Evolutionary conservation across 2,888 invertebrate species (phyloP).

Genomic region (Gnatocerus cornutus): DNA sequence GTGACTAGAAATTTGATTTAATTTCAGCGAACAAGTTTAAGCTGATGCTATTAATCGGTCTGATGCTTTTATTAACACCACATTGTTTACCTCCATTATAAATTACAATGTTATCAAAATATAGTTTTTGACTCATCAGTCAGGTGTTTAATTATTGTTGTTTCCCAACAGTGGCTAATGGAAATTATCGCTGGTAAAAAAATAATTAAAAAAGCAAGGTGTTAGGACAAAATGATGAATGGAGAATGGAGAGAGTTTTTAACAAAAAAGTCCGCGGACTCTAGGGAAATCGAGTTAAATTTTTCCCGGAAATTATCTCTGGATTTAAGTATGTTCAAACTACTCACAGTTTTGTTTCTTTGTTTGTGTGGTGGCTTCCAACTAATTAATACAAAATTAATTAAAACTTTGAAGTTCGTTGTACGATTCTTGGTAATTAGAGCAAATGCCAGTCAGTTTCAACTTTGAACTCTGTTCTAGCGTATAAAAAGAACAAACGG

Average conservation of each 20-base stretch:
- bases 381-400: conserved; percentile 1
- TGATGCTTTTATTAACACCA: conserved; percentile 12
- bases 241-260: conserved; percentile 23
- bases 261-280: conserved; percentile 16
- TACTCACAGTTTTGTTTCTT: not conserved
- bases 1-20: conserved; percentile 19
- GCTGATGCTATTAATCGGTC: conserved; percentile 26
- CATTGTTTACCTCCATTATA: conserved; percentile 1
- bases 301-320: conserved; percentile 8
- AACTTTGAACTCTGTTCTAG: too few species aligned
- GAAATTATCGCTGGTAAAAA: conserved; percentile 1
- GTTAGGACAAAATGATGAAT: conserved; percentile 36
- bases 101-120: conserved; percentile 9
- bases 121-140: not conserved
- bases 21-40: conserved; percentile 30
- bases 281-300: conserved; percentile 41
- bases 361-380: not conserved
- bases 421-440: too few species aligned
- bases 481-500: too few species aligned
- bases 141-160: not conserved
- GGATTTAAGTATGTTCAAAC: conserved; percentile 13
- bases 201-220: conserved; percentile 21
- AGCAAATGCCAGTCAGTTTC: too few species aligned
- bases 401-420: conserved; percentile 1
- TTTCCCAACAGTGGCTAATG: not conserved